Evolutionary conservation across 2,888 invertebrate species (phyloP).

Genomic region (Chymomyza amoena): DNA sequence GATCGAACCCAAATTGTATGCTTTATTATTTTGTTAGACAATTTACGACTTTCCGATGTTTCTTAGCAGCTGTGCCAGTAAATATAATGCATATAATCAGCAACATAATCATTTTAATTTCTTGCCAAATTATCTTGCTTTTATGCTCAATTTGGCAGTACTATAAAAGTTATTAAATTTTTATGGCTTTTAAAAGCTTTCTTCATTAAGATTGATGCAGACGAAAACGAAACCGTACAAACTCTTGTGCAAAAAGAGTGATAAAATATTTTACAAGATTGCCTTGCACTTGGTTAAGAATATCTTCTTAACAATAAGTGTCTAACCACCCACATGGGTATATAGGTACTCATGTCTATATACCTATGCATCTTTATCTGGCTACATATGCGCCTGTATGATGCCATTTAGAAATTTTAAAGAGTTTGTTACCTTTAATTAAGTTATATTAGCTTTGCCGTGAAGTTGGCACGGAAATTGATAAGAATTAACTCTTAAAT

Average conservation of each 20-base stretch:
- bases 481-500: too few species aligned
- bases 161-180: background rate
- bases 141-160: background rate
- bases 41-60: background rate
- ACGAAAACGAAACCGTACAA: background rate
- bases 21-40: conserved; percentile 13
- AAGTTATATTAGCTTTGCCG: too few species aligned
- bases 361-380: background rate
- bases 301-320: background rate
- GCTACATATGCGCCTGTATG: too few species aligned
- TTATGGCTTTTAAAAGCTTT: background rate
- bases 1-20: conserved; percentile 28
- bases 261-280: background rate
- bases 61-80: background rate
- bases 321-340: background rate
- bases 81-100: background rate
- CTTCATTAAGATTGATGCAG: background rate
- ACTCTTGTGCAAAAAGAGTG: background rate
- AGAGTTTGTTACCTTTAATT: too few species aligned
- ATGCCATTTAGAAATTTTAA: too few species aligned
- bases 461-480: too few species aligned
- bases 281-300: background rate
- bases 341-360: background rate
- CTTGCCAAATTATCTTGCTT: background rate
- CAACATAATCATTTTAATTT: background rate